These are phyloP conservation scores for Gryon sp. DNA, from an alignment of 1,140 invertebrate genomes.

Conservation along the genomic window DNA sequence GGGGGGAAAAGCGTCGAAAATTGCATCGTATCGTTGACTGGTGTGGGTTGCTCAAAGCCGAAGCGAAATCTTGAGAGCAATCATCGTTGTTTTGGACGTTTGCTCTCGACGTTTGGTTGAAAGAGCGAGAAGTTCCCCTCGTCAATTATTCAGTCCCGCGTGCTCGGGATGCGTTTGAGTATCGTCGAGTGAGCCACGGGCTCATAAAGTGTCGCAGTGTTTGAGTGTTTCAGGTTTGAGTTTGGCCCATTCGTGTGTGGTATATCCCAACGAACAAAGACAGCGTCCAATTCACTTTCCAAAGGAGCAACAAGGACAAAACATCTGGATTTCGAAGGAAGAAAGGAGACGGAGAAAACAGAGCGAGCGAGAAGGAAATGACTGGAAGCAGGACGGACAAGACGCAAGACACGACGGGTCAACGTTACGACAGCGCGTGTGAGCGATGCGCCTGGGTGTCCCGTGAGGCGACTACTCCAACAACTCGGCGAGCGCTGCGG, in stretches of 20 bases:
- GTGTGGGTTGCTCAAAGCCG: conserved; percentile 12
- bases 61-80: conserved; percentile 35
- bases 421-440: conserved; percentile 51
- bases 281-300: no score
- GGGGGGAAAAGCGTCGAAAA: neutral
- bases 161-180: conserved; percentile 28
- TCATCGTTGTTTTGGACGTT: conserved; percentile 52
- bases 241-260: conserved; percentile 51
- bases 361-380: conserved; percentile 22
- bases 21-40: conserved; percentile 20
- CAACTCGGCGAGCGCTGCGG: conserved; percentile 38
- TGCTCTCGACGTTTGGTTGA: conserved; percentile 40
- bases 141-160: conserved; percentile 53
- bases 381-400: conserved; percentile 20
- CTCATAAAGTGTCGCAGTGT: conserved; percentile 66
- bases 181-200: conserved; percentile 41
- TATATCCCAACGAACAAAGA: no score
- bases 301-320: no score
- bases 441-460: conserved; percentile 57
- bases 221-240: conserved; percentile 68
- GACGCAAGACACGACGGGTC: conserved; percentile 40
- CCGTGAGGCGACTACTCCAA: conserved; percentile 55
- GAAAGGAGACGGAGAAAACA: neutral
- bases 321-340: no score
- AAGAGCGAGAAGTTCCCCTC: conserved; percentile 39